These are phyloP conservation scores for Tragulus kanchil DNA, from an alignment of 2,113 vertebrate species.

Conservation along the genomic window DNA sequence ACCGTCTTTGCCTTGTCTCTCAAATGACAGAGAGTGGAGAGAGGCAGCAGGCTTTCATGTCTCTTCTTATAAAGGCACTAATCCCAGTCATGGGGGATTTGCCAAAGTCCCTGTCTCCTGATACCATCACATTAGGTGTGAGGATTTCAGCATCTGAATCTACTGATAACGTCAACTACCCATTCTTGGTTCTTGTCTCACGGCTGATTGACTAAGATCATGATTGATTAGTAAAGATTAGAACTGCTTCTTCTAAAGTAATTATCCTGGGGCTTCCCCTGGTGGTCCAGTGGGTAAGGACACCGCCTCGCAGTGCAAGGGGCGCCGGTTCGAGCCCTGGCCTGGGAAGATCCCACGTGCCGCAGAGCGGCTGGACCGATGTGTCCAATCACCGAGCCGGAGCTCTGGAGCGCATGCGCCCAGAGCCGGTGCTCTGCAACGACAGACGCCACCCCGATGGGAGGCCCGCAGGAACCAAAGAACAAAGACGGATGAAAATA, in stretches of 20 bases:
- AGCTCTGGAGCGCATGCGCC: too few relatives aligned
- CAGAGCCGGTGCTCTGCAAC: too few relatives aligned
- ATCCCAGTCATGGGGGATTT: neutral
- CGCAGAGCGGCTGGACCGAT: too few relatives aligned
- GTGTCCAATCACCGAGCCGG: too few relatives aligned
- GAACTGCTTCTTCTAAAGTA: neutral
- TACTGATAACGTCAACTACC: neutral
- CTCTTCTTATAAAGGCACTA: neutral
- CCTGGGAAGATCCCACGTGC: too few relatives aligned
- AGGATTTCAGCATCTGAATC: neutral
- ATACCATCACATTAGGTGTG: neutral
- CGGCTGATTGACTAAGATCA: neutral
- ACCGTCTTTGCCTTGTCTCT: neutral
- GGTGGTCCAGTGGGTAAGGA: too few relatives aligned
- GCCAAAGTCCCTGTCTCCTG: neutral
- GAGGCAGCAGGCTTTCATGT: neutral
- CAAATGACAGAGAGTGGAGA: neutral
- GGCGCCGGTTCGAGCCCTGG: too few relatives aligned
- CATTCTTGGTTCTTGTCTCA: neutral
- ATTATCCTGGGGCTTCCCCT: neutral
- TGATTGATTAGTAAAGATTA: slow-evolving; percentile 6
- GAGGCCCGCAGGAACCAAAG: too few relatives aligned
- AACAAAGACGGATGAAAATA: too few relatives aligned
- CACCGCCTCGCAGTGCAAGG: too few relatives aligned
- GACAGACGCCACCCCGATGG: too few relatives aligned